A percentile compares a stretch with the other conserved stretches of the same genome.
Conservation (phyloP, 1,140 invertebrate genomes). For the Papilio polyxenes region DNA sequence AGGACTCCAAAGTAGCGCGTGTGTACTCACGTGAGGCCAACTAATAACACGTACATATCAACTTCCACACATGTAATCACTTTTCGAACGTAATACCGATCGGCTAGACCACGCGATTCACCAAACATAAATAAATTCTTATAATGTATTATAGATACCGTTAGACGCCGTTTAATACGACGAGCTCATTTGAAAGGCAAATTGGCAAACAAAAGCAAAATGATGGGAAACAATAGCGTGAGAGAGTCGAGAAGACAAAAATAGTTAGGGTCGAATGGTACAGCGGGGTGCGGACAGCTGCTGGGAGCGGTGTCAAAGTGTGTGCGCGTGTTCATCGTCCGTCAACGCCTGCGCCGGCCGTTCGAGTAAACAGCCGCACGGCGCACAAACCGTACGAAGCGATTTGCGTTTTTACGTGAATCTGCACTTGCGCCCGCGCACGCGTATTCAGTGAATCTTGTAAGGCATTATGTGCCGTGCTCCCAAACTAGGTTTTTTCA, state of each 20-base stretch:
- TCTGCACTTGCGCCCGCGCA: slow-evolving; percentile 47
- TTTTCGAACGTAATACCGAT: slow-evolving; percentile 41
- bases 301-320: slow-evolving; percentile 66
- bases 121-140: slow-evolving; percentile 6
- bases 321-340: slow-evolving; percentile 67
- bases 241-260: slow-evolving; percentile 41
- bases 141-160: slow-evolving; percentile 18
- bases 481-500: not conserved
- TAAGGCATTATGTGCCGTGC: not conserved
- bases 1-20: slow-evolving; percentile 70
- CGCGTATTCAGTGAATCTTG: slow-evolving; percentile 15
- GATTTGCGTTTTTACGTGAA: slow-evolving; percentile 71
- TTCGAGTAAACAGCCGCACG: slow-evolving; percentile 72
- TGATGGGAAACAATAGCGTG: slow-evolving; percentile 32
- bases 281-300: slow-evolving; percentile 51
- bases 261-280: slow-evolving; percentile 52
- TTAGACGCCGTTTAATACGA: slow-evolving; percentile 26
- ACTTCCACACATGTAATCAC: slow-evolving; percentile 62
- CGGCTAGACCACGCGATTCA: not conserved
- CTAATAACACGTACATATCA: slow-evolving; percentile 66
- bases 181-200: slow-evolving; percentile 31
- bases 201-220: slow-evolving; percentile 34
- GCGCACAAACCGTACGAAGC: slow-evolving; percentile 51
- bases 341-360: slow-evolving; percentile 63
- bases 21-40: slow-evolving; percentile 66